Evolutionary conservation across 2,888 invertebrate species (phyloP), one percentile per base, ranked within the genome.

Genomic region (Blera fallax): DNA sequence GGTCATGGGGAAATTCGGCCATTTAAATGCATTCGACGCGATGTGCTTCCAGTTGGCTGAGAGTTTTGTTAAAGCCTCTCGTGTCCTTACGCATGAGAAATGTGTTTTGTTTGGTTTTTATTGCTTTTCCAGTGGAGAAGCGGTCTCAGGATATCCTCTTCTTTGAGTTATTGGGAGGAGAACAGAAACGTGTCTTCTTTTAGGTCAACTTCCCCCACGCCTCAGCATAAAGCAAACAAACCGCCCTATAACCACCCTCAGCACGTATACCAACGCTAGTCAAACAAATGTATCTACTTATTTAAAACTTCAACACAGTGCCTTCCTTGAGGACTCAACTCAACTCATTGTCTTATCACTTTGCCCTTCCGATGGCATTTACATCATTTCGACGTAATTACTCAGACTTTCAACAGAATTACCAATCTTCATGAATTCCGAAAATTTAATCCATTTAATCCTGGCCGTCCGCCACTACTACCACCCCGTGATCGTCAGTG

Each of bases 11-110:
- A 85, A 85, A 81, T 81, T 85, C 37, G 85, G 76, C 72, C 70
- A 85, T 85, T 81, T 85, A 77, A 80, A 85, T 76, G 85, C 85
- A 84, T 80, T 80, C 67, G 62, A 56, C 72, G 62, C 37, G 54
- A 60, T 54, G 27, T 62, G 40, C 43, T 37, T 16, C 6, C 4
- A 27, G 40, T 24, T 14, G 10, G 16, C 1, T 14, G n/a, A 45
- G 16, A 29, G 48, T 48, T 48, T 10, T 21, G 10, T 11, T 48
- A 48, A 43, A 14, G 18, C 32, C 14, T 14, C 37, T 5, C 3
- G 40, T 40, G 40, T 0, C 40, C 34, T 56, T 21, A 76, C 56
- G 67, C 48, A 76, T 58, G 76, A 76, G 48, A 67, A 29, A 58
- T 76, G 67, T 14, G 24, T 40, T 52, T 32, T 50, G 29, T 69